Conservation (phyloP, 2,113 vertebrate species). For the Elaphurus davidianus region DNA sequence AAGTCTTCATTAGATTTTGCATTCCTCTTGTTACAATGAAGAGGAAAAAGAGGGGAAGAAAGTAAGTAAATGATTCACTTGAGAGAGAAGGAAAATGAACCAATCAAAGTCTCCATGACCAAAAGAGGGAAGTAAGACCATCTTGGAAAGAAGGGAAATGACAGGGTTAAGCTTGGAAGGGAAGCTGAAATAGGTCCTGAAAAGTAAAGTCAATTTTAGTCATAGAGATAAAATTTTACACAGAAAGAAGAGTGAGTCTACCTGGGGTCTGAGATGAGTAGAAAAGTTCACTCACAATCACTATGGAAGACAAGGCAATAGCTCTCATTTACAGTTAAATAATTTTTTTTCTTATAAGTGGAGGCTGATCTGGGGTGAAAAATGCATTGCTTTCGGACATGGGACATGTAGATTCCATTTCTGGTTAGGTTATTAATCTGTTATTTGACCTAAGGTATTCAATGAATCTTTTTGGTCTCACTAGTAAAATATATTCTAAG, state of each 20-base stretch:
- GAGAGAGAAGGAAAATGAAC: not conserved
- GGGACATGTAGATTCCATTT: not conserved
- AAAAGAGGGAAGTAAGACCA: not conserved
- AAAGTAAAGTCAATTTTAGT: not conserved
- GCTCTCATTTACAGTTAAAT: not conserved
- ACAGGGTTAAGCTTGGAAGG: not conserved
- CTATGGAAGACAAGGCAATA: not conserved
- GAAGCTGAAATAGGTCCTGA: not conserved
- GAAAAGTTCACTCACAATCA: not conserved
- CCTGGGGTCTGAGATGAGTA: not conserved
- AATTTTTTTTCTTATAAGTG: not conserved
- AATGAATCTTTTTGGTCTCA: not conserved
- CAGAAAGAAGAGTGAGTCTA: not conserved
- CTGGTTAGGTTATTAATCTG: not conserved
- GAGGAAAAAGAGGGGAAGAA: fast-evolving
- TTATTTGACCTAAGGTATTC: not conserved
- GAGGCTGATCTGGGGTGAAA: not conserved
- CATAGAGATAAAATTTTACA: not conserved
- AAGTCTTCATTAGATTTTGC: not conserved
- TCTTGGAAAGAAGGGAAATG: not conserved
- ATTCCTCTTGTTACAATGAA: not conserved
- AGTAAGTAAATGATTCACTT: not conserved
- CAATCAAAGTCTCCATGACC: not conserved
- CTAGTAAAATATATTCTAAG: not conserved
- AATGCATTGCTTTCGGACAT: not conserved